Evolutionary conservation across 1,140 invertebrate genomes (phyloP).

Genomic region (Stratiolaelaps scimitus): DNA sequence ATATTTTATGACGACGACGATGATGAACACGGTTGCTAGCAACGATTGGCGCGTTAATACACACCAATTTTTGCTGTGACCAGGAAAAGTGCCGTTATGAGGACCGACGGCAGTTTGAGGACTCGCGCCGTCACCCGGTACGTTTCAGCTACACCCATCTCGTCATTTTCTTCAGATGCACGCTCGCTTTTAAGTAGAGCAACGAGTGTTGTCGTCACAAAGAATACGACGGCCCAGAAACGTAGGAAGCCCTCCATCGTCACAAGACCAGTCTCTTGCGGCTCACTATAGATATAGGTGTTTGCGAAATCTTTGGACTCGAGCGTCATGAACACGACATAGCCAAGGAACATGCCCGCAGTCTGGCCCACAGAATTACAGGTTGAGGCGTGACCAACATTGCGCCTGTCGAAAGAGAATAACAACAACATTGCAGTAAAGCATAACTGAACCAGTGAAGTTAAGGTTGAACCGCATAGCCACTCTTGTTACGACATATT

Average conservation of each 20-base stretch:
- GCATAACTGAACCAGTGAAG: background rate
- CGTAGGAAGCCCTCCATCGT: constrained; percentile 78
- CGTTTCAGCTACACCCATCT: constrained; percentile 57
- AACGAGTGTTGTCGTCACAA: constrained; percentile 76
- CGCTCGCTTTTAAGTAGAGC: constrained; percentile 77
- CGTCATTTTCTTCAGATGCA: constrained; percentile 43
- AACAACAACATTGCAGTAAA: background rate
- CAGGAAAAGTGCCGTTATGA: constrained; percentile 57
- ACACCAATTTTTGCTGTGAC: constrained; percentile 63
- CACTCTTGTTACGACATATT: no score
- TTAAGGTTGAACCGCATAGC: background rate
- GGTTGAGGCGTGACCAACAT: constrained; percentile 97
- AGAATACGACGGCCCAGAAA: constrained; percentile 88
- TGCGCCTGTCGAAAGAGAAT: constrained; percentile 45
- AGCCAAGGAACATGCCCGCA: constrained; percentile 91
- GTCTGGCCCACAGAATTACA: constrained; percentile 98
- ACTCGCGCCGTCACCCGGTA: constrained; percentile 74
- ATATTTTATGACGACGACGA: no score
- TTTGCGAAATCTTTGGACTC: constrained; percentile 95
- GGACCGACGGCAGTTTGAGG: constrained; percentile 65
- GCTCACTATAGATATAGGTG: constrained; percentile 63
- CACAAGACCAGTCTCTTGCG: constrained; percentile 60
- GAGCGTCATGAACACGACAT: constrained; percentile 91
- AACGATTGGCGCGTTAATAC: constrained; percentile 7
- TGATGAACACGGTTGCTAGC: constrained; percentile 7